Evolutionary conservation across 2,113 vertebrate species (phyloP).

Genomic region (Podarcis cretensis): DNA sequence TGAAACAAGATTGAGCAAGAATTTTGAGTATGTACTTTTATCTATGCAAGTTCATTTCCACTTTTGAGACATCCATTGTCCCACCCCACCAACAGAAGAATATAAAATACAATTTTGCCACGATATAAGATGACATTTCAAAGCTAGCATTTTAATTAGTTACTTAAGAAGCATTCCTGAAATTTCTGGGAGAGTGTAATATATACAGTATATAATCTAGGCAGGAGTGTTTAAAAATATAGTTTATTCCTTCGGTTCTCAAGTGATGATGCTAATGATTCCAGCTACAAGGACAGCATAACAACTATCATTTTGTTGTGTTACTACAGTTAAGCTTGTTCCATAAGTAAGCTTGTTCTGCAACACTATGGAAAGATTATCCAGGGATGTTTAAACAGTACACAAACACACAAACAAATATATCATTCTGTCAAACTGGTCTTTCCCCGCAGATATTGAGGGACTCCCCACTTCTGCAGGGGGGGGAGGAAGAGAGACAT

Average conservation of each 20-base stretch:
- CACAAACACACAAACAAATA: neutral
- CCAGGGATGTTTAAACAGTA: conserved; percentile 20
- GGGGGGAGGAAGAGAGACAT: neutral
- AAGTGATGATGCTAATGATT: conserved; percentile 8
- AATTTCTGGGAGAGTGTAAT: neutral
- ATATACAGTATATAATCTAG: conserved; percentile 10
- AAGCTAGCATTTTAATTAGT: neutral
- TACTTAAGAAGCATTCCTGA: neutral
- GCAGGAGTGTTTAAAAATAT: conserved; percentile 55
- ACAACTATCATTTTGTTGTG: neutral
- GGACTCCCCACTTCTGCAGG: neutral
- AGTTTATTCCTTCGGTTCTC: conserved; percentile 58
- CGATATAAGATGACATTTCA: neutral
- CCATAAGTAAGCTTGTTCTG: neutral
- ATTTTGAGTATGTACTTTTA: neutral
- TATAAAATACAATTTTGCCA: neutral
- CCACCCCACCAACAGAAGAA: neutral
- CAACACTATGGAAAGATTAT: conserved; percentile 9
- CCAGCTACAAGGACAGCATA: conserved; percentile 29
- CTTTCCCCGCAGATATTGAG: neutral
- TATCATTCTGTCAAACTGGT: neutral
- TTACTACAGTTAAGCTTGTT: neutral
- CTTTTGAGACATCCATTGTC: neutral
- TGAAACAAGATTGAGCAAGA: neutral
- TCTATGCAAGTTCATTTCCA: neutral